Evolutionary conservation across 2,888 invertebrate species (phyloP), one percentile per base, ranked within the genome.

Genomic region (Hypselothyrea guttata): DNA sequence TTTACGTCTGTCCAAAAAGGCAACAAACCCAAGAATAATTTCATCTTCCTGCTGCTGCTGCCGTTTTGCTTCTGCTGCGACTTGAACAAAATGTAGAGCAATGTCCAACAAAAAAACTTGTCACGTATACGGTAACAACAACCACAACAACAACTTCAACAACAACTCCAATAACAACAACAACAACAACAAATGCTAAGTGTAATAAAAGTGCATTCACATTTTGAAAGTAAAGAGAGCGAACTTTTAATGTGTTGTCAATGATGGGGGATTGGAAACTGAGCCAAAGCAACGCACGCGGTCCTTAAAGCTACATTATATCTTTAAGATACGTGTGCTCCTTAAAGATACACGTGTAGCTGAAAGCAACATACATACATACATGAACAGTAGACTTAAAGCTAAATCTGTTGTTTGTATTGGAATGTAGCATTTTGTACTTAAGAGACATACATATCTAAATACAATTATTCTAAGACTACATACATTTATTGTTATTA

Each of bases 171-270:
- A n/a, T n/a, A 52, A 49, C 58, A 62, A 41, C 41, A 67, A 51
- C 15, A 62, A 44, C 44, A 55, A 42, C 38, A 44, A 42, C 38
- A 47, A 40, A 47, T 37, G 42, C 38, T 49, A 27, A 48, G 16
- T 27, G 41, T 42, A 61, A 61, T 56, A 73, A 73, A 59, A 71
- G 82, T 78, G 84, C 77, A 78, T 78, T 81, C 84, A 77, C 84
- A 82, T 83, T 76, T 76, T 62, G 75, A 78, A 76, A 76, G 75
- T 78, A 57, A 67, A 65, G 57, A 71, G 63, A 58, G 71, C 45
- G 48, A 74, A 71, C 61, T 71, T 76, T 81, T 67, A 71, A 72
- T 67, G 74, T 62, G 35, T 71, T 61, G 59, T 55, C 76, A 71
- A 79, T 62, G 65, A 28, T 40, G 35, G 31, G 31, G 40, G 30